Evolutionary conservation across 2,797 vertebrate species (phyloP).

Genomic region (Lophius americanus): DNA sequence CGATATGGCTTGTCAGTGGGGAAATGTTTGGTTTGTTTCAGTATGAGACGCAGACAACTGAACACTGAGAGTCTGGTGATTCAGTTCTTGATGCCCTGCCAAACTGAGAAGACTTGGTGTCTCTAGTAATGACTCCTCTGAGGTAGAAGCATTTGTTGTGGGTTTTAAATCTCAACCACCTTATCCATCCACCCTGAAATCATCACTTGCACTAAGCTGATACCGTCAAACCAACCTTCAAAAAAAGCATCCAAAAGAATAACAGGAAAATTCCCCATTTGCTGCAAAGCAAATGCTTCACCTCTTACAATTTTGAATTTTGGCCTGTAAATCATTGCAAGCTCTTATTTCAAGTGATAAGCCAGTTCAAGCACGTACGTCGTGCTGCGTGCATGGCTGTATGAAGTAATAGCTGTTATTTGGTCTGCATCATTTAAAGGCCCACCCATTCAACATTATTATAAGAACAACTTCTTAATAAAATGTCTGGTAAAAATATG

Average conservation of each 20-base stretch:
- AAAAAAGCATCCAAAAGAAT: slow-evolving; percentile 85
- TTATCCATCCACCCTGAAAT: slow-evolving; percentile 65
- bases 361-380: slow-evolving; percentile 63
- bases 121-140: slow-evolving; percentile 53
- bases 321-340: slow-evolving; percentile 83
- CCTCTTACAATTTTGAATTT: slow-evolving; percentile 89
- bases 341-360: slow-evolving; percentile 83
- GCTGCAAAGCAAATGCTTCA: slow-evolving; percentile 85
- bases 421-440: slow-evolving; percentile 76
- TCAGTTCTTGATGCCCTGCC: slow-evolving; percentile 32
- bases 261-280: slow-evolving; percentile 81
- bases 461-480: slow-evolving; percentile 49
- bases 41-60: slow-evolving; percentile 15
- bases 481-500: slow-evolving; percentile 46
- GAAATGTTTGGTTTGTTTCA: slow-evolving; percentile 47
- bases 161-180: slow-evolving; percentile 74
- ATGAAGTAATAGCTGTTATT: slow-evolving; percentile 76
- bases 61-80: slow-evolving; percentile 30
- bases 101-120: slow-evolving; percentile 46
- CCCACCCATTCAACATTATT: slow-evolving; percentile 57
- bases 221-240: slow-evolving; percentile 79
- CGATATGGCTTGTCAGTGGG: slow-evolving; percentile 33
- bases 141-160: slow-evolving; percentile 64
- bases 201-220: slow-evolving; percentile 77
- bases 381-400: slow-evolving; percentile 64